These are phyloP conservation scores for Forbesichthys papilliferus DNA, from an alignment of 2,113 vertebrate genomes.

Conservation along the genomic window DNA sequence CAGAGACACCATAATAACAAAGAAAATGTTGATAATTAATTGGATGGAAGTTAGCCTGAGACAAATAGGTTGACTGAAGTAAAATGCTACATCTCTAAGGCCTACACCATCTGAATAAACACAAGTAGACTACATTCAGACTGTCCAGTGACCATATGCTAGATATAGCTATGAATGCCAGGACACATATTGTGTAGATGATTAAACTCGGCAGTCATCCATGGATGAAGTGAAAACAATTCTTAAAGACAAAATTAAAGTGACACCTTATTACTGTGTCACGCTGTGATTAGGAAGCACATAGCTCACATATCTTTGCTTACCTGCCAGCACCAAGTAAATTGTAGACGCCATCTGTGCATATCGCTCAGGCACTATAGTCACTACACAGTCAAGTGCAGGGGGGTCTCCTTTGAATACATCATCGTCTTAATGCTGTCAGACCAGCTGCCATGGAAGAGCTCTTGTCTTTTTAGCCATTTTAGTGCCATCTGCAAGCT, in stretches of 20 bases:
- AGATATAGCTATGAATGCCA: background rate
- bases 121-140: too few relatives aligned
- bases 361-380: too few relatives aligned
- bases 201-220: background rate
- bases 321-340: background rate
- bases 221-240: background rate
- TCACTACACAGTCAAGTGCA: constrained; percentile 7
- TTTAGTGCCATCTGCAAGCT: constrained; percentile 43
- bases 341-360: constrained; percentile 5
- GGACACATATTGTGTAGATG: background rate
- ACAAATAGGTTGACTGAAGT: too few relatives aligned
- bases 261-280: constrained; percentile 4
- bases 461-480: constrained; percentile 30
- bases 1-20: too few relatives aligned
- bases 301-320: background rate
- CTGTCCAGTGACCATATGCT: too few relatives aligned
- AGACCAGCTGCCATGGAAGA: constrained; percentile 41
- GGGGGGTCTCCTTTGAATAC: constrained; percentile 9
- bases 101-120: too few relatives aligned
- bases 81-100: too few relatives aligned
- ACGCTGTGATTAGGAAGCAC: background rate
- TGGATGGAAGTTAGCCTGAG: too few relatives aligned
- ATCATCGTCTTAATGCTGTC: background rate
- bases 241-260: background rate
- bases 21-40: too few relatives aligned